Evolutionary conservation across 2,888 invertebrate genomes (phyloP), one percentile per base, ranked within the genome.

Genomic region (Koerneria pararmatus): DNA sequence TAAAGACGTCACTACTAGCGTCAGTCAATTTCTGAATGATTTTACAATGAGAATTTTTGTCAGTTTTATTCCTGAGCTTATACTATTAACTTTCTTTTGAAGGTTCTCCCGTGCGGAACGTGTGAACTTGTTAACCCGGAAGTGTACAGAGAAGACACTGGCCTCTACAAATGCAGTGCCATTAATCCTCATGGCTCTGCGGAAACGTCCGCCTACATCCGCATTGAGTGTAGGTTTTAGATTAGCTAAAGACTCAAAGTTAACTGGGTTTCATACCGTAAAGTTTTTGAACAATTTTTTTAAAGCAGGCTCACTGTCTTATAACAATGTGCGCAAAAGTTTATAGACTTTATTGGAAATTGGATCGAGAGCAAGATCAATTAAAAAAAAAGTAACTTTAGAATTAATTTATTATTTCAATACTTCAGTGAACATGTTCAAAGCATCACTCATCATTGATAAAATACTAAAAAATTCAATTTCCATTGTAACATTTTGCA

Each of bases 151-250:
- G 75, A 74, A 46, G 77, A 77, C 67, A 66, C 70, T 35, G 77
- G 77, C 15, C 70, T 75, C 11, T 77, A 77, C 71, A 75, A 75
- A 48, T 77, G 77, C 35, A 69, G 70, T 1, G 77, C 77, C 1
- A 72, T 69, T 8, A 77, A 77, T 48, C 71, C 74, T 15, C 73
- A 73, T 37, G 76, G 76, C 57, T 74, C 74, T 53, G 76, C 76
- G 1, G 75, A 77, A 63, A 77, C 76, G 0, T 71, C 74, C 0
- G 76, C 76, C 11, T 77, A 66, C 57, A 73, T 77, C 64, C 72
- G 70, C 4, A 49, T 65, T 2, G 49, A 65, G 4, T 46, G 54
- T 15, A 34, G n/a, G 41, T 11, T 8, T 19, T 41, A n/a, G n/a
- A n/a, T n/a, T n/a, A n/a, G n/a, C n/a, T n/a, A n/a, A n/a, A n/a